phyloP scores from a whole-genome alignment of 2,888 invertebrate genomes.

The Athalia circularis region DNA sequence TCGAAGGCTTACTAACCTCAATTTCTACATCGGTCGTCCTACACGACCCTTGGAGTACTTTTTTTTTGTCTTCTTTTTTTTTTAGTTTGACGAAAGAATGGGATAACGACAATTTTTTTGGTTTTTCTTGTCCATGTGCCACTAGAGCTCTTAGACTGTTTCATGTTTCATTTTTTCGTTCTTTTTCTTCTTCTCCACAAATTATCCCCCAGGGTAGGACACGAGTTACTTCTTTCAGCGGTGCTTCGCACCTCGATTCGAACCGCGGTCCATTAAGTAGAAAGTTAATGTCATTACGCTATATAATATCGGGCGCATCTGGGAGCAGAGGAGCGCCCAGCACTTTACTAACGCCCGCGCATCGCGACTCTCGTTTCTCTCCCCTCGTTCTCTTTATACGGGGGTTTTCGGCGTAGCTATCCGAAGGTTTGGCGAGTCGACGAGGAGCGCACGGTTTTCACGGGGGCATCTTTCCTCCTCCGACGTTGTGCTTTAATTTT shows the following conservation, averaged over 20 bases:
- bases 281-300: conserved; percentile 74
- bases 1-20: not conserved
- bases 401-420: conserved; percentile 33
- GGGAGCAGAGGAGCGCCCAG: conserved; percentile 69
- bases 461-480: conserved; percentile 26
- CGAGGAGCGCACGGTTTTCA: not conserved
- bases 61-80: not conserved
- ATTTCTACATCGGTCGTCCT: not conserved
- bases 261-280: conserved; percentile 74
- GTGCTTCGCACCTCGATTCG: conserved; percentile 72
- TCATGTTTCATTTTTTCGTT: not conserved
- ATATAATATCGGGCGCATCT: conserved; percentile 74
- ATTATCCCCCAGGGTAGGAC: conserved; percentile 67
- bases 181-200: conserved; percentile 52
- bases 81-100: not conserved
- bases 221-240: conserved; percentile 53
- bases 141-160: not conserved
- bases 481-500: conserved; percentile 74
- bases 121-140: not conserved
- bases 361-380: conserved; percentile 47
- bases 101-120: not conserved
- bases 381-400: conserved; percentile 46
- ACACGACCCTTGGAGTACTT: not conserved
- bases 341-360: conserved; percentile 67
- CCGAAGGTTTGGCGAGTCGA: too few species aligned